These are phyloP conservation scores for Cephonodes hylas DNA, from an alignment of 2,888 invertebrate species.

Conservation along the genomic window DNA sequence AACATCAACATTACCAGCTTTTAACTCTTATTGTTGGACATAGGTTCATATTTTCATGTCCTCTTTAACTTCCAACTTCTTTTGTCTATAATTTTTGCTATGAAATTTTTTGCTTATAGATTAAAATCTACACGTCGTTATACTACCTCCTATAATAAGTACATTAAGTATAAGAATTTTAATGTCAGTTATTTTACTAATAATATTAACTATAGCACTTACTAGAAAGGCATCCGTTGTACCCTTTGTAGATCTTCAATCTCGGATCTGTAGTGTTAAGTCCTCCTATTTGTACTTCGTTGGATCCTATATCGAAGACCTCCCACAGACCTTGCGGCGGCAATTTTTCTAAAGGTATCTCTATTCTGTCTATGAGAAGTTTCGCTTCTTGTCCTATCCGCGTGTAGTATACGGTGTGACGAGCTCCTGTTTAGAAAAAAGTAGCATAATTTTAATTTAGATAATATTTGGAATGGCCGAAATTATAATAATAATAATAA, in stretches of 20 bases:
- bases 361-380: conserved; percentile 87
- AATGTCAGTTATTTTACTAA: too few species aligned
- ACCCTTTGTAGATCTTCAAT: conserved; percentile 91
- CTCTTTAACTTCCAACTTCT: too few species aligned
- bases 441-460: too few species aligned
- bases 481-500: background rate
- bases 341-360: conserved; percentile 85
- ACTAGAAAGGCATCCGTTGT: conserved; percentile 95
- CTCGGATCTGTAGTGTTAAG: conserved; percentile 91
- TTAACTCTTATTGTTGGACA: too few species aligned
- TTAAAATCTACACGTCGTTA: too few species aligned
- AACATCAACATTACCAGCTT: too few species aligned
- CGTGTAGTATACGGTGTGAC: conserved; percentile 87
- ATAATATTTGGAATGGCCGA: background rate
- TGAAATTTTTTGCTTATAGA: too few species aligned
- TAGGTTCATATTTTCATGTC: too few species aligned
- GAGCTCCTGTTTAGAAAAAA: conserved; percentile 76
- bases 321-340: conserved; percentile 86
- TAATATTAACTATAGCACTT: conserved; percentile 56
- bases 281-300: conserved; percentile 93
- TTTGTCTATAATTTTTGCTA: too few species aligned
- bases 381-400: conserved; percentile 87
- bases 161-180: too few species aligned
- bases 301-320: conserved; percentile 84
- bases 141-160: too few species aligned